phyloP scores from a whole-genome alignment of 2,797 vertebrate species.

The Pantherophis vulpinus region DNA sequence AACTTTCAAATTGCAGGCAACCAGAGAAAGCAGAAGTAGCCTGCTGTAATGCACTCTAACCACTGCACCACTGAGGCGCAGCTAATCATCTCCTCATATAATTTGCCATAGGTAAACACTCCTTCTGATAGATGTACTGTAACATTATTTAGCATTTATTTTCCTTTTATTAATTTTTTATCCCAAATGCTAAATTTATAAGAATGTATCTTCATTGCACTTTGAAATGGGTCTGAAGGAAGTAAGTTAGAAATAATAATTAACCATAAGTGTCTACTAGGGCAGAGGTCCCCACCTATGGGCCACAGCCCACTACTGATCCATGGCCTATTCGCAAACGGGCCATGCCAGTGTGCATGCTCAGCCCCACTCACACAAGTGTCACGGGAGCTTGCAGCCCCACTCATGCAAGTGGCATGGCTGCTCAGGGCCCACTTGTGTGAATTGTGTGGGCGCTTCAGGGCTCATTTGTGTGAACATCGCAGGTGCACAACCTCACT shows the following conservation, averaged over 20 bases:
- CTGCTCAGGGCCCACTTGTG: not conserved
- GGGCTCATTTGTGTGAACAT: no score
- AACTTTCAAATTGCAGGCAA: no score
- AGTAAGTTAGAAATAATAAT: not conserved
- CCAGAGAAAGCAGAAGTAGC: no score
- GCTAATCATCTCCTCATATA: not conserved
- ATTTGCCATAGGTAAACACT: not conserved
- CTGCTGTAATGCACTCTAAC: no score
- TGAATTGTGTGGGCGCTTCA: no score
- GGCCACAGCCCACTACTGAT: not conserved
- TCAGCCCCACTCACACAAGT: no score
- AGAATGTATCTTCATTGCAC: not conserved
- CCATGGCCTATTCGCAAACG: not conserved
- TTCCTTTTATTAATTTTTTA: not conserved
- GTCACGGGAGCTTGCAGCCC: no score
- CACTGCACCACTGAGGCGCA: no score
- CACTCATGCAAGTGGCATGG: not conserved
- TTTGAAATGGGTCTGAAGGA: not conserved
- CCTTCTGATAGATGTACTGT: not conserved
- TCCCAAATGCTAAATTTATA: not conserved
- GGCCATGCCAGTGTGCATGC: not conserved
- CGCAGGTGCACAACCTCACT: fast-evolving
- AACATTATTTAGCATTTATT: not conserved
- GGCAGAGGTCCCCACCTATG: not conserved
- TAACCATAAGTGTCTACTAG: not conserved